A percentile compares a stretch with the other conserved stretches of the same genome.
Evolutionary conservation across 2,797 vertebrate genomes (phyloP).

Genomic region (Pangasius sanitwongsei): DNA sequence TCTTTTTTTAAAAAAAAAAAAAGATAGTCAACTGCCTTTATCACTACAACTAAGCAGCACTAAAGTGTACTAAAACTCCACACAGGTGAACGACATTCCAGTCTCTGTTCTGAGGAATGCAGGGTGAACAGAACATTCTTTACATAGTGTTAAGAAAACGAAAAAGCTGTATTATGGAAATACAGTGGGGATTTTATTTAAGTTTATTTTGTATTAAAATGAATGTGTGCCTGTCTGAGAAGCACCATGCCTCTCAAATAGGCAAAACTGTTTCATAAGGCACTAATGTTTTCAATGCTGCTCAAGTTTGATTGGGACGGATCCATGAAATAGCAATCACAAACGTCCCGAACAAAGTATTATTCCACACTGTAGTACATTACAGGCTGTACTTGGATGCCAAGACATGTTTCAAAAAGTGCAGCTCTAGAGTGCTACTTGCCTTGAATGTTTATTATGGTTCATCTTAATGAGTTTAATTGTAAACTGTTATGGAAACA

Average conservation of each 20-base stretch:
- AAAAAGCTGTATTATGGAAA: slow-evolving; percentile 17
- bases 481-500: slow-evolving; percentile 46
- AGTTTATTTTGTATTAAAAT: slow-evolving; percentile 46
- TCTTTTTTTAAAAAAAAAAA: not conserved
- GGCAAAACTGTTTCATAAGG: not conserved
- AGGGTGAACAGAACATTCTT: slow-evolving; percentile 40
- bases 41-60: slow-evolving; percentile 47
- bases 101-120: slow-evolving; percentile 11
- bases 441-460: slow-evolving; percentile 61
- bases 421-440: slow-evolving; percentile 47
- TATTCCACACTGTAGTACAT: slow-evolving; percentile 48
- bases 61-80: slow-evolving; percentile 37
- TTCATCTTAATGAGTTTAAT: slow-evolving; percentile 39
- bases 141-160: slow-evolving; percentile 7
- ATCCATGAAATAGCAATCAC: slow-evolving; percentile 43
- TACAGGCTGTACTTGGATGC: slow-evolving; percentile 44
- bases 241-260: slow-evolving; percentile 46
- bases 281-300: slow-evolving; percentile 50
- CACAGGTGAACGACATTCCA: slow-evolving; percentile 41
- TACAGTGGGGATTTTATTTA: not conserved
- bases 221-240: slow-evolving; percentile 54
- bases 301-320: slow-evolving; percentile 29
- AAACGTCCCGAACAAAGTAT: slow-evolving; percentile 36
- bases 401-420: slow-evolving; percentile 53
- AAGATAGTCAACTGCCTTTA: slow-evolving; percentile 18